Evolutionary conservation across 2,888 invertebrate species (phyloP), one percentile per base, ranked within the genome.

Genomic region (Amiota communis): DNA sequence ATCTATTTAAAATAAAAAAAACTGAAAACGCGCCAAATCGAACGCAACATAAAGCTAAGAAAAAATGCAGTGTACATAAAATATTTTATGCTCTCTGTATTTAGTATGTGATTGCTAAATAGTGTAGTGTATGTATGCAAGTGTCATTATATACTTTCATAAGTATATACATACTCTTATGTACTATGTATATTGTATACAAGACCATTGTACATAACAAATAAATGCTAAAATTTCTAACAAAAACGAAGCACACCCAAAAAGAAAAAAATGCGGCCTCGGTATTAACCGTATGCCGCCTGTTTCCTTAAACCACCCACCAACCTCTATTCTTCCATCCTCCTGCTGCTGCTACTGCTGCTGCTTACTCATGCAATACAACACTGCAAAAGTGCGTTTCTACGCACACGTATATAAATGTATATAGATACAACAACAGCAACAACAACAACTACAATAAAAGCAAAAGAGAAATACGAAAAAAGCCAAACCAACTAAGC

Each of bases 301-400:
- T 17, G 20, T 20, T 49, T 13, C 67, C 67, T 17, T 36, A 36
- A 36, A 6, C 36, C 36, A 8, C 49, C 67, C 67, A 11, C 48
- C 67, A n/a, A 13, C 67, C 64, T 46, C 20, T 3, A 23, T 3
- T 2, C 23, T 23, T 2, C 23, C 23, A 2, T 64, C 64, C 64
- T n/a, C 36, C 36, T 36, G 17, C 53, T 36, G 53, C 56, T 20
- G 13, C 36, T 13, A 1, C 8, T 11, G 11, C 46, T 15, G n/a
- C 61, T 17, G 12, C 48, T 15, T 13, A 71, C 47, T 75, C 20
- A 78, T 63, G 75, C 77, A 81, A 82, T 51, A 51, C 59, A 15
- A 71, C 84, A 81, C 83, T 84, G 84, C 84, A 85, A 85, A 84
- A 84, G 84, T 84, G 84, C 84, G 84, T 85, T 85, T 74, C 70